Base-by-base conservation (phyloP, 2,888 invertebrate species). In the Meloe dianella region DNA sequence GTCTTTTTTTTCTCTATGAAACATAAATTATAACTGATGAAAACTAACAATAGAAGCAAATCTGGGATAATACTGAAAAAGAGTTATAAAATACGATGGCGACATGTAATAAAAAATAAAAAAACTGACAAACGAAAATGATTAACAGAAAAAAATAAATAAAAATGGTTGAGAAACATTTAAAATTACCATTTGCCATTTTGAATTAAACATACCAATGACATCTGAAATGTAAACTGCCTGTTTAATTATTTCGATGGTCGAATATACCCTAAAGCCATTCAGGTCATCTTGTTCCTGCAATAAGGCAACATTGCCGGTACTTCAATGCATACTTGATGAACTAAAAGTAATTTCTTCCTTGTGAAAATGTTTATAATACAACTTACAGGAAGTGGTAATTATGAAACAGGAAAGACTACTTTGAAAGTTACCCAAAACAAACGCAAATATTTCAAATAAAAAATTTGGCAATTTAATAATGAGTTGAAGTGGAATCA, bases 271-370 rank as follows among this genome's bases (percentile, higher is more conserved):
- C 51, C 24, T 7, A 22, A 10, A 22, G 22, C 12, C 51, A 22
- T 51, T 51, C 51, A 14, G 22, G 51, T 51, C 51, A 22, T 24
- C 24, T 51, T 51, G 51, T 51, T 51, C 24, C 22, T 24, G 12
- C 22, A 51, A 51, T 51, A 51, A 51, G 22, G 51, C 10, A 51
- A 51, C 51, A 22, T 22, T 22, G 22, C 51, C 51, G 41, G 41
- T 17, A 17, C 41, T 47, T 47, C 51, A 51, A 51, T 51, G 24
- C 51, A 51, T 51, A 51, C 22, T 51, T 24, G 24, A 51, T 51
- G 51, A 51, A 51, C 51, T 22, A 22, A 5, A 51, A 22, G 22
- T 24, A 47, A 20, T 3, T 22, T 12, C 12, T 22, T 24, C 24
- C 22, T n/a, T 51, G 22, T 5, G n/a, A n/a, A 41, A 17, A 41